A percentile compares a stretch with the other conserved stretches of the same genome.
Conservation (phyloP, 2,888 invertebrate species). For the Dioctria rufipes region DNA sequence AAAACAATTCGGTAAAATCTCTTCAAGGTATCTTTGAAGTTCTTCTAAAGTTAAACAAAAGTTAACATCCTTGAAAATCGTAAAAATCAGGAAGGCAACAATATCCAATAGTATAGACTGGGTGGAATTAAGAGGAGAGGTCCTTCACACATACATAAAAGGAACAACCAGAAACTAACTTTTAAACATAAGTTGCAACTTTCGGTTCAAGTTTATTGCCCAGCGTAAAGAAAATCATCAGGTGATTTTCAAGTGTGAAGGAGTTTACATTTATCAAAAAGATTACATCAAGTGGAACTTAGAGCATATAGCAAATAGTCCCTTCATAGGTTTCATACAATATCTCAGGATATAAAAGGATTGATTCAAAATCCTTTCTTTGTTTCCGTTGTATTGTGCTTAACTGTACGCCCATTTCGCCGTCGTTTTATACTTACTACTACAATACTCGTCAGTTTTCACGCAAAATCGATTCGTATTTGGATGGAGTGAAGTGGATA, state of each 20-base stretch:
- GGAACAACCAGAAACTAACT: neutral
- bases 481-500: neutral
- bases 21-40: too few relatives aligned
- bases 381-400: neutral
- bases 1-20: too few relatives aligned
- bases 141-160: neutral
- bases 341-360: neutral
- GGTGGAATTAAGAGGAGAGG: neutral
- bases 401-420: neutral
- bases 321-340: neutral
- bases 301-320: neutral
- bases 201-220: constrained; percentile 24
- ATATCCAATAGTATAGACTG: too few relatives aligned
- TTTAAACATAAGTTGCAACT: constrained; percentile 12
- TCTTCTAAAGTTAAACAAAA: too few relatives aligned
- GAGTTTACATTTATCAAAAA: neutral
- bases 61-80: too few relatives aligned
- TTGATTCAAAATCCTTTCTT: neutral
- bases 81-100: too few relatives aligned
- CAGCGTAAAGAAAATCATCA: constrained; percentile 33
- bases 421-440: too few relatives aligned
- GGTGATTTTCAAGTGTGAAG: constrained; percentile 23
- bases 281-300: neutral
- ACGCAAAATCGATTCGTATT: constrained; percentile 31
- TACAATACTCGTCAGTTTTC: neutral